Percentiles rank a stretch among this genome's conserved stretches.
Conservation (phyloP, 37 sponge, comb jelly and placozoan genomes). For the Oopsacas minuta region DNA sequence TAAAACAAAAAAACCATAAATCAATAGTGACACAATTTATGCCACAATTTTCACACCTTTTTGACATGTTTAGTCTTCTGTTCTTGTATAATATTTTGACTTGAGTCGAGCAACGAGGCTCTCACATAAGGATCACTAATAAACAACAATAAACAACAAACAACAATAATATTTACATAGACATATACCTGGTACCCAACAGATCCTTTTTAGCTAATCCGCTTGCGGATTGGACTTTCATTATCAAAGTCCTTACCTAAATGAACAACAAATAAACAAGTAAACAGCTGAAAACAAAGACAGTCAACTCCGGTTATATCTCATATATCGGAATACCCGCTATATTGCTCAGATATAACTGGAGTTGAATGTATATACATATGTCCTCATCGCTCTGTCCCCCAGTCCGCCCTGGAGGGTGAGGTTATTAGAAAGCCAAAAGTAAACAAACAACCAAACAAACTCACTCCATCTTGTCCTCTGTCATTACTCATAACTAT, state of each 20-base stretch:
- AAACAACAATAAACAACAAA: too few species aligned
- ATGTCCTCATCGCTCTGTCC: too few species aligned
- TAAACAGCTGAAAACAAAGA: background rate
- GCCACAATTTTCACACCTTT: background rate
- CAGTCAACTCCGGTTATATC: background rate
- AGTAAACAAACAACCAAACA: background rate
- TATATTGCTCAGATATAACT: too few species aligned
- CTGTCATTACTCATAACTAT: background rate
- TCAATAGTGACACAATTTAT: background rate
- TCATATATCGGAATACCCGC: too few species aligned
- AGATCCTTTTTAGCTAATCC: slow-evolving; percentile 16
- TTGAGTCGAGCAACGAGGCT: background rate
- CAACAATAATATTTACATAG: background rate
- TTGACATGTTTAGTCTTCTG: slow-evolving; percentile 13
- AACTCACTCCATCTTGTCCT: background rate
- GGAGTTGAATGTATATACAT: too few species aligned
- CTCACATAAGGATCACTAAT: slow-evolving; percentile 18
- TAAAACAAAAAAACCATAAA: background rate
- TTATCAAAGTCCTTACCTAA: background rate
- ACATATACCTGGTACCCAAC: background rate
- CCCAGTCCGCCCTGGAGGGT: too few species aligned
- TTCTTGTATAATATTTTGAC: background rate
- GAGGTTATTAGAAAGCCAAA: too few species aligned
- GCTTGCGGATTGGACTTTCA: background rate
- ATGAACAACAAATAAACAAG: background rate